Evolutionary conservation across 2,113 vertebrate genomes (phyloP).

Genomic region (Callipepla californica): DNA sequence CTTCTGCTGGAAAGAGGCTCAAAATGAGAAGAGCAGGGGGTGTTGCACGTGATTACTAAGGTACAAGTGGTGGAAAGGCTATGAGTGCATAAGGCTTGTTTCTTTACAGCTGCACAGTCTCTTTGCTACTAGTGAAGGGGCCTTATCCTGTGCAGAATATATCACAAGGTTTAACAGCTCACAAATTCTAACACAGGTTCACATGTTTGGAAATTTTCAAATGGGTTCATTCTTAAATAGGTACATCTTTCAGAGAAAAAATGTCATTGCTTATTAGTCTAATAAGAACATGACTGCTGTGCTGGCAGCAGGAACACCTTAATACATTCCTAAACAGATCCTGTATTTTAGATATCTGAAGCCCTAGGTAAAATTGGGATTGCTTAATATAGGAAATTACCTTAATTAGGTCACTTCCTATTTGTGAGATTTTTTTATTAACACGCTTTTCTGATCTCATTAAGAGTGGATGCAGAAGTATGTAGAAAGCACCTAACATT

Average conservation of each 20-base stretch:
- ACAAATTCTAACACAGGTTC: background rate
- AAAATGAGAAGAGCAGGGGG: background rate
- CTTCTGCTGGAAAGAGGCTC: background rate
- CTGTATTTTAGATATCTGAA: background rate
- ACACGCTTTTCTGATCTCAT: background rate
- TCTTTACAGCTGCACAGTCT: background rate
- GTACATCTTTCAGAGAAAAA: background rate
- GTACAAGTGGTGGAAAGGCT: background rate
- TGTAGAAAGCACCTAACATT: background rate
- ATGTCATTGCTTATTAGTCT: background rate
- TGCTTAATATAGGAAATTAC: background rate
- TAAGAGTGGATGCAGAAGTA: background rate
- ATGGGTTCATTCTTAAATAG: background rate
- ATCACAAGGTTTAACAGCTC: background rate
- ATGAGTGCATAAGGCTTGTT: background rate
- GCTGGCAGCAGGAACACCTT: background rate
- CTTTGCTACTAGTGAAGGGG: background rate
- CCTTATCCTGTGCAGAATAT: background rate
- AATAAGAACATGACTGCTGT: background rate
- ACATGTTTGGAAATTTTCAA: background rate
- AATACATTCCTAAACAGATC: background rate
- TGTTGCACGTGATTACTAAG: background rate
- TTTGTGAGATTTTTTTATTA: background rate
- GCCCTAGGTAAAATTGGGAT: background rate
- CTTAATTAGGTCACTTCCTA: background rate